Base-by-base conservation (phyloP, 2,113 vertebrate species). In the Sebastes fasciatus region DNA sequence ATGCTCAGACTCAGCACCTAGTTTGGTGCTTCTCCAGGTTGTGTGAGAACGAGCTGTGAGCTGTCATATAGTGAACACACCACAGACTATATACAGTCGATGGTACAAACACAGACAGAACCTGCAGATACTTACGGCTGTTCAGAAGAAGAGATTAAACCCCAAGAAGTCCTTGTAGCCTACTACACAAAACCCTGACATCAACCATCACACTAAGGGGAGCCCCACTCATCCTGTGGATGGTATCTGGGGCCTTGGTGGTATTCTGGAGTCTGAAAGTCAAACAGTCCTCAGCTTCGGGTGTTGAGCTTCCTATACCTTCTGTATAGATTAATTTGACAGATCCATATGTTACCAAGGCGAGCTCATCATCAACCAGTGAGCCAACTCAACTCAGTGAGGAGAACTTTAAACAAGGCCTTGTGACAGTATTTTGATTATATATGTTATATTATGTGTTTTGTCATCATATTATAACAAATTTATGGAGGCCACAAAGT, bases 261-360 rank as follows among this genome's bases (percentile, higher is more conserved):
- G 26, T 86, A 58, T 71, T 89, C 65, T 52, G 64, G 73, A 21
- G 84, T 23, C n/a, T 68, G 46, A 67, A 73, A 88, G 4, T 74
- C 73, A 87, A 60, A 74, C 76, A 75, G 48, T 67, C 52, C 42
- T 73, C 42, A 62, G 48, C n/a, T 71, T n/a, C 26, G 61, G 19
- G 57, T 65, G 79, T 73, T 64, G 14, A 79, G 12, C 17, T 10
- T 70, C 69, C 43, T 48, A 48, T 67, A 74, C 8, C 0, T 9
- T 73, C 77, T 84, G 66, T 77, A 62, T 82, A 79, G 66, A 70
- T 84, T 81, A 64, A 84, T 71, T 71, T 77, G 78, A 71, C 81
- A 68, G 23, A 75, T 75, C 60, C 46, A 67, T 71, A 57, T 67
- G 60, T 34, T 52, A 52, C 54, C 55, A 46, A 71, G 43, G 16